Base-by-base conservation (phyloP, 2,888 invertebrate genomes). In the Acanthopleura granulata region DNA sequence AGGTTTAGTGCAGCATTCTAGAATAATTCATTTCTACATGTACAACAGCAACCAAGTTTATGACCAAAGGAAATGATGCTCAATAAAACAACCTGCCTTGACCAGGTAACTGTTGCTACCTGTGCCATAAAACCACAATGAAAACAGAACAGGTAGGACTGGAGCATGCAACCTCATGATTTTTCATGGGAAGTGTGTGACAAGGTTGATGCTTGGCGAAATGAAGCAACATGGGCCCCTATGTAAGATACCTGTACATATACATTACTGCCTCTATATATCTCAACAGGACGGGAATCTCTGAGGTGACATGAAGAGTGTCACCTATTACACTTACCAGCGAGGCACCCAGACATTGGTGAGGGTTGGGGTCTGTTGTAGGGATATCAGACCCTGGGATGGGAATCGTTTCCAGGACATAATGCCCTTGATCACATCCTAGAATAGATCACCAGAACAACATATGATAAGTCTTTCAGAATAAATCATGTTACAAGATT, bases 401-500 rank as follows among this genome's bases (percentile, higher is more conserved):
- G 89, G 90, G 78, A 90, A 90, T 78, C 87, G 89, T 82, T 88
- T 90, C 90, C 90, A 90, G 27, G 82, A 79, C 89, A 90, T 90
- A 11, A 87, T 83, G 6, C 90, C 90, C 72, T 85, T 78, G 57
- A 90, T 86, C 12, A 87, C 83, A 78, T 90, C 89, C 89, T 90
- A 78, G 16, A 81, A 16, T 40, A 40, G n/a, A n/a, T n/a, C n/a
- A n/a, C 40, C 4, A 9, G 3, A 40, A 61, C n/a, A 61, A 4
- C n/a, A 25, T 61, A 25, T 22, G 25, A 22, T 61, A 61, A 50
- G 16, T 22, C 40, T 3, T 6, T 22, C 61, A 6, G 11, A 61
- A 61, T n/a, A 61, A 61, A 22, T n/a, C 25, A 61, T 61, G 25
- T 22, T 4, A 61, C 61, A 22, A 6, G 61, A 61, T n/a, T 4